Percentiles rank a stretch among this genome's conserved stretches.
These are phyloP conservation scores for Sphaeramia orbicularis DNA, from an alignment of 2,797 vertebrate genomes.

Conservation along the genomic window DNA sequence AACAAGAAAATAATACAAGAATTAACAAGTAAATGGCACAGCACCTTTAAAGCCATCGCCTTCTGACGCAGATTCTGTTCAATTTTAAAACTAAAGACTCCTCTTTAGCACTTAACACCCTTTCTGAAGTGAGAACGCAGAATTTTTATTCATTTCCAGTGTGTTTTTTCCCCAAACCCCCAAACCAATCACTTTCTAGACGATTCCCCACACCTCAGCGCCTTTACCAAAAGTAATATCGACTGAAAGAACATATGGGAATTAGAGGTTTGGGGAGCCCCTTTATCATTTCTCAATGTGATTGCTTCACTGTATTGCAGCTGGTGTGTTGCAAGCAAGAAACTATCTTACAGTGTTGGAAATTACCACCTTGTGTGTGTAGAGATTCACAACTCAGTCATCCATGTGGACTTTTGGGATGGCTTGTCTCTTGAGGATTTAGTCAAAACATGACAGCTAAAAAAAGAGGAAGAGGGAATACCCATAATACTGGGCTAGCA, in stretches of 20 bases:
- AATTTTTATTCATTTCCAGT: slow-evolving; percentile 16
- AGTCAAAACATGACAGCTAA: slow-evolving; percentile 52
- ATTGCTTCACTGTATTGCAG: slow-evolving; percentile 39
- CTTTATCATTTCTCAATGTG: slow-evolving; percentile 23
- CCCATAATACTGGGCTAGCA: neutral
- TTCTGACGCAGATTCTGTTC: neutral
- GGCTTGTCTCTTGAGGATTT: slow-evolving; percentile 56
- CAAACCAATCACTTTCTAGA: slow-evolving; percentile 31
- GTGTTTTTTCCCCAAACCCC: neutral
- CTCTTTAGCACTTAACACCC: neutral
- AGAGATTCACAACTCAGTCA: slow-evolving; percentile 49
- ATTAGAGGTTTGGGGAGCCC: slow-evolving; percentile 54
- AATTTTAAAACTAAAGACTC: neutral
- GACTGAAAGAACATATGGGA: slow-evolving; percentile 36
- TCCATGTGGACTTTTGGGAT: slow-evolving; percentile 70
- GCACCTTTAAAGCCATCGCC: slow-evolving; percentile 2
- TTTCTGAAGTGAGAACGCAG: neutral
- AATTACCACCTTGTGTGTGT: slow-evolving; percentile 61
- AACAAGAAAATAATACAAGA: slow-evolving; percentile 61
- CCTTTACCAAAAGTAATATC: slow-evolving; percentile 16
- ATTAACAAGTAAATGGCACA: slow-evolving; percentile 24
- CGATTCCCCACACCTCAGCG: slow-evolving; percentile 20
- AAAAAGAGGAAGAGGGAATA: slow-evolving; percentile 63
- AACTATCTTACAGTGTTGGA: slow-evolving; percentile 43
- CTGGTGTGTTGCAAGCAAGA: slow-evolving; percentile 36